A percentile compares a stretch with the other conserved stretches of the same genome.
Conservation (phyloP, 2,888 invertebrate species). For the Acanthosepion pharaonis region DNA sequence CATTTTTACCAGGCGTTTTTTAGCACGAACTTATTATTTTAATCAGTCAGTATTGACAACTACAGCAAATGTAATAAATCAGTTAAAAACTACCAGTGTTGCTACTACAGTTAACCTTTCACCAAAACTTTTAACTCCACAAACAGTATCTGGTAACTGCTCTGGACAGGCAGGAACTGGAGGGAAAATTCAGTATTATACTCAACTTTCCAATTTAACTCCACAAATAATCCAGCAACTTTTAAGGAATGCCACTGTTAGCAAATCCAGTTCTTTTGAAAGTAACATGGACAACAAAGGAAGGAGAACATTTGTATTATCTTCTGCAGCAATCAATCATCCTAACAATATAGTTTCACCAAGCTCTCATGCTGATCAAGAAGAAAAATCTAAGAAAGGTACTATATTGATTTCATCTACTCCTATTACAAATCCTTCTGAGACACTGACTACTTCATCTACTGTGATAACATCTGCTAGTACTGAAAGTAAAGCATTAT, state of each 20-base stretch:
- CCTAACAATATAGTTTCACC: not conserved
- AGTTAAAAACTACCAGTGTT: constrained; percentile 37
- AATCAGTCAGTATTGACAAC: not conserved
- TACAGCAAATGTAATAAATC: not conserved
- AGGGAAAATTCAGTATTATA: constrained; percentile 51
- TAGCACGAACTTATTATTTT: not conserved
- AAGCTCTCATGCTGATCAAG: not conserved
- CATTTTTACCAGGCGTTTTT: not conserved
- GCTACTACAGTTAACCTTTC: constrained; percentile 47
- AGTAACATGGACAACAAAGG: not conserved
- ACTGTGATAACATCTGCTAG: not conserved
- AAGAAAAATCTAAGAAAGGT: not conserved
- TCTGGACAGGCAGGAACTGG: not conserved
- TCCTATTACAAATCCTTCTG: not conserved
- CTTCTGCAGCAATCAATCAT: not conserved
- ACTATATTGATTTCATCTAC: constrained; percentile 7
- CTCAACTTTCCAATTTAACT: constrained; percentile 58
- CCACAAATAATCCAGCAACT: constrained; percentile 66
- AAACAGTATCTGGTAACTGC: not conserved
- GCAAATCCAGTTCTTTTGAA: constrained; percentile 56
- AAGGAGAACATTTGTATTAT: constrained; percentile 42
- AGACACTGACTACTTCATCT: not conserved
- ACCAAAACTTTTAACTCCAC: constrained; percentile 48
- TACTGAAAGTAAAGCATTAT: not conserved
- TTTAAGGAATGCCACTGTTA: constrained; percentile 61